Evolutionary conservation across 2,797 vertebrate species (phyloP).

Genomic region (Gobio occitaniae): DNA sequence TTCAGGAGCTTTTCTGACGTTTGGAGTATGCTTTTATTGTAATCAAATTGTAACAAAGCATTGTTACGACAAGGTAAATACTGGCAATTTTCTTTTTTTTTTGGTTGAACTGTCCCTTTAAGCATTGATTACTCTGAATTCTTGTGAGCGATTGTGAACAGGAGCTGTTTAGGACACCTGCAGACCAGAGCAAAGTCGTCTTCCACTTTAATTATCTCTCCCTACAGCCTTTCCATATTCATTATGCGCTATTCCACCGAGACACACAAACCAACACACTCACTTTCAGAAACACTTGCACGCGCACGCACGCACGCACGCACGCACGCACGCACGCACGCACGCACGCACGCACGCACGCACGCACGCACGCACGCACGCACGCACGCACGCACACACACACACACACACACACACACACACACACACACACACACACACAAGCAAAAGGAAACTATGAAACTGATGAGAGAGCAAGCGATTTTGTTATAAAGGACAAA

Average conservation of each 20-base stretch:
- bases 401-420: slow-evolving; percentile 2
- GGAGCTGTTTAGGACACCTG: slow-evolving; percentile 60
- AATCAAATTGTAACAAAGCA: not conserved
- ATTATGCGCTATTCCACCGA: slow-evolving; percentile 60
- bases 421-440: not conserved
- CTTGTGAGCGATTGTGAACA: slow-evolving; percentile 41
- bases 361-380: not conserved
- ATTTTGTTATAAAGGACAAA: slow-evolving; percentile 15
- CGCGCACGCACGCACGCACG: not conserved
- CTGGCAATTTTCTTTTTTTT: not conserved
- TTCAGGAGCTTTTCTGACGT: not conserved
- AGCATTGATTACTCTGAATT: slow-evolving; percentile 43
- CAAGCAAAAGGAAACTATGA: slow-evolving; percentile 18
- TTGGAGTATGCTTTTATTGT: not conserved
- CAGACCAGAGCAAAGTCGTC: slow-evolving; percentile 57
- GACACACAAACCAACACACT: slow-evolving; percentile 50
- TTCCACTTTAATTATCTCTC: slow-evolving; percentile 63
- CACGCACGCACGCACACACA: slow-evolving; percentile 7
- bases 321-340: not conserved
- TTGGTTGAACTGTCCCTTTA: slow-evolving; percentile 2
- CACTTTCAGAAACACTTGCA: slow-evolving; percentile 14
- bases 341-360: not conserved
- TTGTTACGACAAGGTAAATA: not conserved
- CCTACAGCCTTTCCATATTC: slow-evolving; percentile 63
- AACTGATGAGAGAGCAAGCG: slow-evolving; percentile 8